Percentiles rank a stretch among this genome's conserved stretches.
Evolutionary conservation across 2,113 vertebrate species (phyloP).

Genomic region (Poecilia latipinna): DNA sequence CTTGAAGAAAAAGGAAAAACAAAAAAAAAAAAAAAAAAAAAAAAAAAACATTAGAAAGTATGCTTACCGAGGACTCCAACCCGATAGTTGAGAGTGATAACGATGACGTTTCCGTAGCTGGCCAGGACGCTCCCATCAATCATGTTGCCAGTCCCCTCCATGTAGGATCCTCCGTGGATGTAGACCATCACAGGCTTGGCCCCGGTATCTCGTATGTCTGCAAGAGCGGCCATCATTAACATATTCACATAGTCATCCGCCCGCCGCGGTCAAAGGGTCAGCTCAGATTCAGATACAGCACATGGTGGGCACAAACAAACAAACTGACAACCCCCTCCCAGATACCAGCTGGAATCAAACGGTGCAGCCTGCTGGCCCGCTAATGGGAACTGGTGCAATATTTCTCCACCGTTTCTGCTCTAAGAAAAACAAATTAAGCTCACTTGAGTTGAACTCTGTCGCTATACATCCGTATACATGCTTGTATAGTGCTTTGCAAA

Average conservation of each 20-base stretch:
- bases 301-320: conserved; percentile 64
- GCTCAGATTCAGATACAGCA: conserved; percentile 61
- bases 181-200: conserved; percentile 99
- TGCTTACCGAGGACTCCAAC: conserved; percentile 95
- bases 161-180: conserved; percentile 98
- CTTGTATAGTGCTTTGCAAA: background rate
- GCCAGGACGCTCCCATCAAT: conserved; percentile 98
- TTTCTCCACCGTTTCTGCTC: conserved; percentile 38
- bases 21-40: background rate
- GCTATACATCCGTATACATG: conserved; percentile 33
- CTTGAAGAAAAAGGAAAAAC: conserved; percentile 45
- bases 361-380: conserved; percentile 29
- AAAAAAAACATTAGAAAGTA: conserved; percentile 8
- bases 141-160: conserved; percentile 99
- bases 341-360: conserved; percentile 75
- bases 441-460: conserved; percentile 44
- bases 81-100: conserved; percentile 99
- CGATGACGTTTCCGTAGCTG: conserved; percentile 98
- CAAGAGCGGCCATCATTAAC: conserved; percentile 86
- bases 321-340: conserved; percentile 73
- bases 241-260: conserved; percentile 74
- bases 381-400: conserved; percentile 35
- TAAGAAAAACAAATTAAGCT: conserved; percentile 55
- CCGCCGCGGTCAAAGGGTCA: conserved; percentile 67
- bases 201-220: conserved; percentile 99